Evolutionary conservation across 2,888 invertebrate species (phyloP), one percentile per base, ranked within the genome.

Genomic region (Dryococelus australis): DNA sequence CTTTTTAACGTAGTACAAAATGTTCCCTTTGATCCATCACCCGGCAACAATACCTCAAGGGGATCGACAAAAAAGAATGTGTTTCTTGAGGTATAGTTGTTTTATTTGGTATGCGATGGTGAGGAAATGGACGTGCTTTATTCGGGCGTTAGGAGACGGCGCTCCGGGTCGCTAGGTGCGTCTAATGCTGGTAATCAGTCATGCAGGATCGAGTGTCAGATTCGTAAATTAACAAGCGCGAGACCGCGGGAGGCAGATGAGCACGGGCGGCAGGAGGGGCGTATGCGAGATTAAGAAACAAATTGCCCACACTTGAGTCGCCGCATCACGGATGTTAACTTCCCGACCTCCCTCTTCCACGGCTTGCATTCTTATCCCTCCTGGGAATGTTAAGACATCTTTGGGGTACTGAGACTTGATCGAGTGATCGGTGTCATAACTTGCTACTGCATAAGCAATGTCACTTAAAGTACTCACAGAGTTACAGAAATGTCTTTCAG

Each of bases 161-260:
- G 8, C 65, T 24, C 20, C 8, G 65, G 65, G 65, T 65, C 65
- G 0, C 65, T n/a, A 20, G 65, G 24, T 65, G 65, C 65, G 65
- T 65, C 65, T 65, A 65, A 65, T 65, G 65, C 65, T 12, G 65
- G 65, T 65, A 24, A 65, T 65, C 65, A 65, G 65, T 65, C 65
- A 65, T 65, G 65, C 65, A 24, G 65, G 65, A 65, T 65, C 65
- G 65, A 65, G 65, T 65, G 65, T 65, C 65, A 65, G 65, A 65
- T 65, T 65, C 65, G 65, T 65, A 65, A 65, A 65, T 65, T 65
- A 65, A 65, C 65, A 65, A 65, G 65, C 65, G 65, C 24, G 24
- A 9, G 65, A 9, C 24, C 13, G 65, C 24, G 65, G 65, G 65
- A n/a, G 65, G 65, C 24, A 9, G 65, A n/a, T 65, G 65, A 24